Conservation (phyloP, 2,888 invertebrate species). For the Amblyteles armatorius region DNA sequence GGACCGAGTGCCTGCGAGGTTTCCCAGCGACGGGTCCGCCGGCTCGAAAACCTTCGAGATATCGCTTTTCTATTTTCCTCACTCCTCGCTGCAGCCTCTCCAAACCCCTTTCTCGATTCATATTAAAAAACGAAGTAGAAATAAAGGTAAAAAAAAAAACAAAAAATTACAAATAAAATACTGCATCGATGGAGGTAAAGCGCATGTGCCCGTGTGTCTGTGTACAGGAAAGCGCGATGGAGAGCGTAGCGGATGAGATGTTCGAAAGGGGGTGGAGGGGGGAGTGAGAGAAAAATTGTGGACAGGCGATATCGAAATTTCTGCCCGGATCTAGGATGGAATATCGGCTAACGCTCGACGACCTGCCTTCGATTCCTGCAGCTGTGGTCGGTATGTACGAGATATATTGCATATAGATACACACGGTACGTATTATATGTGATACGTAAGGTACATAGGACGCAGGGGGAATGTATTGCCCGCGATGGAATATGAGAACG, state of each 20-base stretch:
- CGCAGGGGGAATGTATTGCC: slow-evolving; percentile 18
- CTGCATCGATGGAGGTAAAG: slow-evolving; percentile 12
- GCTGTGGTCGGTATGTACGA: slow-evolving; percentile 36
- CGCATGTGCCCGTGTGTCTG: slow-evolving; percentile 29
- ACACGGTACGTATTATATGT: slow-evolving; percentile 27
- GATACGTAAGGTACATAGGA: neutral
- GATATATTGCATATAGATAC: slow-evolving; percentile 45
- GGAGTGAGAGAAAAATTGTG: slow-evolving; percentile 56
- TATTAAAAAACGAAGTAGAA: slow-evolving; percentile 42
- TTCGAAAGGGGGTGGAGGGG: slow-evolving; percentile 12
- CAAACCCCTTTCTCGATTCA: slow-evolving; percentile 30
- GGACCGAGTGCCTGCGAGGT: slow-evolving; percentile 25
- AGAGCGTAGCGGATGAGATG: slow-evolving; percentile 36
- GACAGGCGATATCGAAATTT: slow-evolving; percentile 63
- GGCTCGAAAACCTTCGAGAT: slow-evolving; percentile 51
- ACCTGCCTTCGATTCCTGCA: slow-evolving; percentile 48
- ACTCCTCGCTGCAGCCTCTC: slow-evolving; percentile 8
- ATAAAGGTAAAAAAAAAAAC: slow-evolving; percentile 6
- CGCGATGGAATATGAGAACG: neutral
- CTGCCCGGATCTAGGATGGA: slow-evolving; percentile 57
- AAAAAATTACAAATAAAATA: slow-evolving; percentile 10
- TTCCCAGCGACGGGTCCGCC: slow-evolving; percentile 24
- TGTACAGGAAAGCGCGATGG: slow-evolving; percentile 51
- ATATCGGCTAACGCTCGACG: slow-evolving; percentile 64
- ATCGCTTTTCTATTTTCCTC: slow-evolving; percentile 51